phyloP scores from a whole-genome alignment of 1,140 invertebrate species.

The Pararge aegeria region DNA sequence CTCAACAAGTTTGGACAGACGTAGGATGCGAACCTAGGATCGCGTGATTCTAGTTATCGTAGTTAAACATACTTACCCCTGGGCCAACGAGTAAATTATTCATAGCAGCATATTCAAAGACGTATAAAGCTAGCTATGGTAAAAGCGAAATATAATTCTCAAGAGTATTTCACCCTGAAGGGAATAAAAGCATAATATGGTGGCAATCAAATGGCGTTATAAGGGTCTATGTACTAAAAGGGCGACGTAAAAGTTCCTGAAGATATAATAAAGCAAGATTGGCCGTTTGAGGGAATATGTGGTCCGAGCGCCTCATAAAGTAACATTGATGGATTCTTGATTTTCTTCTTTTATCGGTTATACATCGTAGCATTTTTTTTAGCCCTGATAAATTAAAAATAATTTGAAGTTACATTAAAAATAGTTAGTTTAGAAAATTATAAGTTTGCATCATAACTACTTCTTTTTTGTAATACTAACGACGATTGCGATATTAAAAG shows the following conservation, averaged over 20 bases:
- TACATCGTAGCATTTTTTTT: too few relatives aligned
- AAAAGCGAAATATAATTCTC: slow-evolving; percentile 1
- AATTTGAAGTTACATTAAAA: too few relatives aligned
- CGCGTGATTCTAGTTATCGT: too few relatives aligned
- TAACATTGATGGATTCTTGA: slow-evolving; percentile 6
- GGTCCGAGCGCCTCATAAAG: slow-evolving; percentile 1
- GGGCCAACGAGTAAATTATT: background rate
- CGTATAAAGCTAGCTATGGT: background rate
- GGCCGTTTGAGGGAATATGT: slow-evolving; percentile 7
- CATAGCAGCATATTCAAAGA: background rate
- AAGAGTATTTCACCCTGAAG: background rate
- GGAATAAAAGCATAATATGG: slow-evolving; percentile 11
- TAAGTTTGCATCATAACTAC: too few relatives aligned
- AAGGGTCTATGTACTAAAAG: slow-evolving; percentile 10
- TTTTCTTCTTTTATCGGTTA: background rate
- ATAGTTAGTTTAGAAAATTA: too few relatives aligned
- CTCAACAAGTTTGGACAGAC: too few relatives aligned
- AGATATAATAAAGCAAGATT: slow-evolving; percentile 11
- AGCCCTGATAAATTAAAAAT: too few relatives aligned
- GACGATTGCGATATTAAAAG: too few relatives aligned
- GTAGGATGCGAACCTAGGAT: too few relatives aligned
- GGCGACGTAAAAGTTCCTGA: slow-evolving; percentile 7
- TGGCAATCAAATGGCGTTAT: slow-evolving; percentile 6
- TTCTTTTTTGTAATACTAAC: too few relatives aligned
- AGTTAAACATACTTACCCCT: too few relatives aligned